These are phyloP conservation scores for Campoletis raptor DNA, from an alignment of 2,888 invertebrate genomes.

Conservation along the genomic window DNA sequence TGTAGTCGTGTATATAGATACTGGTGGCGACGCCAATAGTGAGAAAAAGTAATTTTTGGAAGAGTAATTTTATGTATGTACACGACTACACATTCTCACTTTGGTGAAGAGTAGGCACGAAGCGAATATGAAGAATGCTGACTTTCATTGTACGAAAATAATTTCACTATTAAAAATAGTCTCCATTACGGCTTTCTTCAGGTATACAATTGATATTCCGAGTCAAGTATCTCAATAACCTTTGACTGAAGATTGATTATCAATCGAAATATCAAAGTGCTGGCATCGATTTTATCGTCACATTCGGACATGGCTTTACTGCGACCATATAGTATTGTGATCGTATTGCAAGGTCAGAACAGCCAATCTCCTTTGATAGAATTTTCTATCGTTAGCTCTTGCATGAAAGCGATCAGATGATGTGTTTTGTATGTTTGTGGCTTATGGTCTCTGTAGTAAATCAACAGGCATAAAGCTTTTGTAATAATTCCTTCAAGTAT, in stretches of 20 bases:
- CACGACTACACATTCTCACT: too few species aligned
- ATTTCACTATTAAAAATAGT: neutral
- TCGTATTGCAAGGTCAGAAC: too few species aligned
- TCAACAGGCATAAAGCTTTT: neutral
- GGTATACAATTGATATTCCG: neutral
- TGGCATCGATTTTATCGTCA: slow-evolving; percentile 20
- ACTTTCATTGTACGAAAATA: neutral
- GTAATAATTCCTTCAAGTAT: neutral
- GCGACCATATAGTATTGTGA: neutral
- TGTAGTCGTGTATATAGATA: too few species aligned
- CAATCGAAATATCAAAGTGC: slow-evolving; percentile 13
- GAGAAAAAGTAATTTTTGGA: too few species aligned
- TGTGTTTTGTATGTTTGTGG: neutral
- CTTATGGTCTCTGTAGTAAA: neutral
- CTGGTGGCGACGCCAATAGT: too few species aligned
- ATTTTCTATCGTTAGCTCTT: neutral
- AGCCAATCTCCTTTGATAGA: neutral
- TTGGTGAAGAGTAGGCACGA: too few species aligned
- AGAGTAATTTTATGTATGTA: too few species aligned
- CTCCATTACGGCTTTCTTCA: neutral
- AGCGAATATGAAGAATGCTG: too few species aligned
- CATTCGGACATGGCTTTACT: neutral
- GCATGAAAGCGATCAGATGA: neutral
- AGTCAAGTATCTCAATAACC: neutral
- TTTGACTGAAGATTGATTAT: neutral